Conservation (phyloP, 2,888 invertebrate genomes). For the Drosophila sordidula region DNA sequence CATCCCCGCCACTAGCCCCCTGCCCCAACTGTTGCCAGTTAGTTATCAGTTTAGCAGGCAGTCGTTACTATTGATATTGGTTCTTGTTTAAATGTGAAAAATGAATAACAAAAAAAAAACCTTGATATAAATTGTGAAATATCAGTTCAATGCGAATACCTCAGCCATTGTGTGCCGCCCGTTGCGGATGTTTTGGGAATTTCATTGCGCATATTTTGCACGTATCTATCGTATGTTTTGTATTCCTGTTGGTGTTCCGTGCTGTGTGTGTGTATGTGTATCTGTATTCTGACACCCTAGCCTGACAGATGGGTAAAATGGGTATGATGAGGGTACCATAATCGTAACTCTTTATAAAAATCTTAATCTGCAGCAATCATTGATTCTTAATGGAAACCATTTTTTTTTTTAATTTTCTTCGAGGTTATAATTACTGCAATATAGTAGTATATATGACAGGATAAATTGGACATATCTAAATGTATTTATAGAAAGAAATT, state of each 20-base stretch:
- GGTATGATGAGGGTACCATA: background rate
- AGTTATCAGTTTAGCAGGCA: constrained; percentile 21
- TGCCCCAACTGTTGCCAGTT: constrained; percentile 9
- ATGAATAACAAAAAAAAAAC: background rate
- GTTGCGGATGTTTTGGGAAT: constrained; percentile 39
- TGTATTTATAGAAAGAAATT: too few relatives aligned
- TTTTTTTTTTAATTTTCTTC: too few relatives aligned
- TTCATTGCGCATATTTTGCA: constrained; percentile 45
- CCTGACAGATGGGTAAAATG: too few relatives aligned
- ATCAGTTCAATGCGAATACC: constrained; percentile 29
- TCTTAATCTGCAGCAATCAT: too few relatives aligned
- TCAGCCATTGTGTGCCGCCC: constrained; percentile 8
- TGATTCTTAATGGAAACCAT: too few relatives aligned
- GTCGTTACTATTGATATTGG: constrained; percentile 19
- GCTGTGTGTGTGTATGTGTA: background rate
- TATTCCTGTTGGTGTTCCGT: constrained; percentile 14
- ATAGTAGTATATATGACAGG: too few relatives aligned
- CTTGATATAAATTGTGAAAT: constrained; percentile 49
- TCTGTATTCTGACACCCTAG: background rate
- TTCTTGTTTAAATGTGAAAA: constrained; percentile 27
- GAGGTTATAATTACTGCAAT: too few relatives aligned
- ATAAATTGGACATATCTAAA: too few relatives aligned
- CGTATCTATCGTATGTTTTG: constrained; percentile 17
- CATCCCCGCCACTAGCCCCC: background rate
- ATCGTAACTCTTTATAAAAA: too few relatives aligned